Evolutionary conservation across 1,140 invertebrate genomes (phyloP).

Genomic region (Conus ventricosus): DNA sequence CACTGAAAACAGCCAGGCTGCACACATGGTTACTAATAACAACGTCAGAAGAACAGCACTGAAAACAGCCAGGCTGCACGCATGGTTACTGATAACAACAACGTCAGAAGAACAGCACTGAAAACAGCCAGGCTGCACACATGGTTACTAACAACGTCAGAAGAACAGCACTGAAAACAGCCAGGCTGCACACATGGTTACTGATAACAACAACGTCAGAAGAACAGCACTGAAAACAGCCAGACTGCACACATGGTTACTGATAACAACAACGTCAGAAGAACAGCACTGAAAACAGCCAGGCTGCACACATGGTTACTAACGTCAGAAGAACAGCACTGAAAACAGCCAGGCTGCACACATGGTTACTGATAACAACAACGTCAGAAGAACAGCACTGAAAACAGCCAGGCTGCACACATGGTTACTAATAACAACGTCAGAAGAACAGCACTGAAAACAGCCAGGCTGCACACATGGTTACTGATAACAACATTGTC

Average conservation of each 20-base stretch:
- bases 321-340: too few species aligned
- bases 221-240: conserved; percentile 48
- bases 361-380: too few species aligned
- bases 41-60: too few species aligned
- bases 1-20: conserved; percentile 71
- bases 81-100: too few species aligned
- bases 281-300: conserved; percentile 56
- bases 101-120: too few species aligned
- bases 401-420: conserved; percentile 69
- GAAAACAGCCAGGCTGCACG: conserved; percentile 69
- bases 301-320: conserved; percentile 56
- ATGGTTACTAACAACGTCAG: too few species aligned
- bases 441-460: background rate
- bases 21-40: background rate
- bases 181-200: conserved; percentile 64
- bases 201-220: too few species aligned
- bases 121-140: conserved; percentile 69
- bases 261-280: too few species aligned
- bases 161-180: conserved; percentile 34
- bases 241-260: conserved; percentile 61
- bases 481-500: too few species aligned
- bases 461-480: conserved; percentile 66
- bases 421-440: too few species aligned
- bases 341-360: conserved; percentile 69
- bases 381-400: too few species aligned